Conservation (phyloP, 2,797 vertebrate species). For the Poeciliopsis gracilis region DNA sequence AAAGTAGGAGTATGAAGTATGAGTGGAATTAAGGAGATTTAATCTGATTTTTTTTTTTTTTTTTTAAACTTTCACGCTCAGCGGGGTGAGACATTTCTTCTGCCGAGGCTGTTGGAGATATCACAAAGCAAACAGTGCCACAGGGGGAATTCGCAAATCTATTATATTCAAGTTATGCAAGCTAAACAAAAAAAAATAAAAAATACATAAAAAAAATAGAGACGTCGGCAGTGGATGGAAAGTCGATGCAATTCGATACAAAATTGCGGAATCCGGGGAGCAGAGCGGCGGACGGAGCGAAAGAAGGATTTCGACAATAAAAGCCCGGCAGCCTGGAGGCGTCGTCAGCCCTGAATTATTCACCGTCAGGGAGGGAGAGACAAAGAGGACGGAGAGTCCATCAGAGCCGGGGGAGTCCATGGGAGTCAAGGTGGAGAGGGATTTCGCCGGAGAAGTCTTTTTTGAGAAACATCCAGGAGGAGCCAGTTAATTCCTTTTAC, state of each 20-base stretch:
- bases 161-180: slow-evolving; percentile 12
- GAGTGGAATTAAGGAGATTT: not conserved
- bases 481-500: too few species aligned
- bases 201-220: not conserved
- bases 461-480: not conserved
- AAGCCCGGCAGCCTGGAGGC: not conserved
- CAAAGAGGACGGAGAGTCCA: slow-evolving; percentile 14
- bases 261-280: slow-evolving; percentile 12
- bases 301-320: slow-evolving; percentile 16
- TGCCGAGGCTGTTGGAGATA: slow-evolving; percentile 23
- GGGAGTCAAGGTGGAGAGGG: not conserved
- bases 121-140: slow-evolving; percentile 26
- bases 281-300: slow-evolving; percentile 4
- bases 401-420: slow-evolving; percentile 4
- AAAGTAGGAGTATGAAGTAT: not conserved
- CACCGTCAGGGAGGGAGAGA: slow-evolving; percentile 5
- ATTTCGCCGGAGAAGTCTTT: not conserved
- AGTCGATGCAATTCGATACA: slow-evolving; percentile 15
- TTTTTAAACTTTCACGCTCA: not conserved
- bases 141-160: slow-evolving; percentile 39
- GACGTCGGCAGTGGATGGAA: not conserved
- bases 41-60: not conserved
- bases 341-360: slow-evolving; percentile 40
- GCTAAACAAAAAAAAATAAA: not conserved
- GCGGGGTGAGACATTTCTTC: slow-evolving; percentile 4